phyloP scores from a whole-genome alignment of 2,888 invertebrate genomes.

The Ornithoptera alexandrae region DNA sequence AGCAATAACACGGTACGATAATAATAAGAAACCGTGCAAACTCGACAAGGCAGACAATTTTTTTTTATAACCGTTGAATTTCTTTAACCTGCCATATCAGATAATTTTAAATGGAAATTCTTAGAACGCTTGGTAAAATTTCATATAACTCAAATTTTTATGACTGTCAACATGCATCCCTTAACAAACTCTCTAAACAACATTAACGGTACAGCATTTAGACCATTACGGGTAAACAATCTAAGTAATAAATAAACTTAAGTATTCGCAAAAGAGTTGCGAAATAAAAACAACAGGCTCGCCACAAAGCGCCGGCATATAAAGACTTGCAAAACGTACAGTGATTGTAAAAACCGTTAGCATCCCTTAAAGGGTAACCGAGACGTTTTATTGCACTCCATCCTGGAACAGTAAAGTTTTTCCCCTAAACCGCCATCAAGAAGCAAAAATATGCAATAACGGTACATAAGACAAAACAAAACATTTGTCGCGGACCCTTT shows the following conservation, averaged over 20 bases:
- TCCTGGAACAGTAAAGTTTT: constrained; percentile 28
- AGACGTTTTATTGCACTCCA: constrained; percentile 58
- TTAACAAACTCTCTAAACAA: constrained; percentile 29
- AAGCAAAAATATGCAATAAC: constrained; percentile 27
- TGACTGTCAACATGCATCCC: not conserved
- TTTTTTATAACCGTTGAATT: too few species aligned
- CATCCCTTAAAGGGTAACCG: constrained; percentile 45
- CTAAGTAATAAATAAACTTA: constrained; percentile 40
- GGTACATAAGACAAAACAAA: constrained; percentile 13
- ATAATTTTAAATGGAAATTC: not conserved
- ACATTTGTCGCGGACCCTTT: not conserved
- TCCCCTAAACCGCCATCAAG: constrained; percentile 8
- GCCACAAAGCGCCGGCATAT: constrained; percentile 41
- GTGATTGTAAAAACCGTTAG: constrained; percentile 46
- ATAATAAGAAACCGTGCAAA: too few species aligned
- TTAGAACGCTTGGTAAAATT: not conserved
- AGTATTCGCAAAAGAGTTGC: constrained; percentile 51
- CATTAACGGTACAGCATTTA: constrained; percentile 50
- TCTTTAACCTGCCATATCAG: not conserved
- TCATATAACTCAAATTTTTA: not conserved
- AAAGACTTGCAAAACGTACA: constrained; percentile 32
- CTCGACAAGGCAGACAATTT: too few species aligned
- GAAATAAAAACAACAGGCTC: constrained; percentile 50
- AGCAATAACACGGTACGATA: too few species aligned
- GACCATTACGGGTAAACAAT: constrained; percentile 36